Conservation (phyloP, 2,888 invertebrate species). For the Homarus gammarus region DNA sequence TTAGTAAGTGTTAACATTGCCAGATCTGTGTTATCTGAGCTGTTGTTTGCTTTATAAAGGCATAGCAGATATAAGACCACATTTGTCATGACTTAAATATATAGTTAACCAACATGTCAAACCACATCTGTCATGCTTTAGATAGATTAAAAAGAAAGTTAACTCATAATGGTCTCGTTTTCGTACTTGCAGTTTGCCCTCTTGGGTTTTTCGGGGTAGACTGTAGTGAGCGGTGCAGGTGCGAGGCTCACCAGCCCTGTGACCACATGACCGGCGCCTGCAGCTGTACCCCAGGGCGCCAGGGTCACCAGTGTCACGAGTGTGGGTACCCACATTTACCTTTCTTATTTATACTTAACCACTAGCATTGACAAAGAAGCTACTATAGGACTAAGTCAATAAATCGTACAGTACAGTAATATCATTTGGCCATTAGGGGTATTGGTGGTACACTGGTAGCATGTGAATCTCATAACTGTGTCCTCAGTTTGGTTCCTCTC, state of each 20-base stretch:
- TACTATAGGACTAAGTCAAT: too few relatives aligned
- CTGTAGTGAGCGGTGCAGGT: slow-evolving; percentile 23
- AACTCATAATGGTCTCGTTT: not conserved
- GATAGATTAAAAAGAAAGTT: too few relatives aligned
- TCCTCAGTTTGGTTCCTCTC: too few relatives aligned
- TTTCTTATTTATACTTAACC: not conserved
- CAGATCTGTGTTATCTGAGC: not conserved
- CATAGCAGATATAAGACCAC: too few relatives aligned
- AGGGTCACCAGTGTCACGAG: slow-evolving; percentile 79
- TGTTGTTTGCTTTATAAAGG: not conserved
- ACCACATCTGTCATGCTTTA: too few relatives aligned
- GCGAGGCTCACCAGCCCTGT: slow-evolving; percentile 77
- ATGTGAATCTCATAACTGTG: too few relatives aligned
- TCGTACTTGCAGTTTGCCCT: slow-evolving; percentile 30
- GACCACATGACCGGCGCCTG: slow-evolving; percentile 80
- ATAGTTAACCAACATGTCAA: too few relatives aligned
- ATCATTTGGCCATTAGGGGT: too few relatives aligned
- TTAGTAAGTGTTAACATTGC: slow-evolving; percentile 17
- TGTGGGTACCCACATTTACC: slow-evolving; percentile 27
- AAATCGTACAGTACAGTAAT: too few relatives aligned
- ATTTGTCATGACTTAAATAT: too few relatives aligned
- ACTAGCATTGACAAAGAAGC: not conserved
- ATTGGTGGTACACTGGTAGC: too few relatives aligned
- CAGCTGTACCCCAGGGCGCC: slow-evolving; percentile 80
- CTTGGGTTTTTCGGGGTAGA: slow-evolving; percentile 22